Percentiles rank a stretch among this genome's conserved stretches.
phyloP scores from a whole-genome alignment of 2,888 invertebrate genomes.

The Drosophila quinaria region DNA sequence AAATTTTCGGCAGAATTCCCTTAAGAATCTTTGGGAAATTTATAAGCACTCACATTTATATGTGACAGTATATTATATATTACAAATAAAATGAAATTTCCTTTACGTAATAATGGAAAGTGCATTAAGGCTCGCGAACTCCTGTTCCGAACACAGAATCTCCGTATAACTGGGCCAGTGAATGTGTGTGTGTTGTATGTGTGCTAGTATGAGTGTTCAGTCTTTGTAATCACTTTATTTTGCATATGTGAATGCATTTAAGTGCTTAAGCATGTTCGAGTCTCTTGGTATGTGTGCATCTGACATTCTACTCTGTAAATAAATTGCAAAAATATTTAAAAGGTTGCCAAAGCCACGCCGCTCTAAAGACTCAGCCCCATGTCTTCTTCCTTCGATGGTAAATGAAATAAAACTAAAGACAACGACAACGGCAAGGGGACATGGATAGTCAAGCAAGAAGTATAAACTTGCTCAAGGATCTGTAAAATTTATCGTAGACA shows the following conservation, averaged over 20 bases:
- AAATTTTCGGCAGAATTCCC: too few relatives aligned
- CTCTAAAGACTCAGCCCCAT: slow-evolving; percentile 18
- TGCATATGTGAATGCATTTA: slow-evolving; percentile 72
- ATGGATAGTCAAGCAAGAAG: slow-evolving; percentile 32
- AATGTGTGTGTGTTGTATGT: slow-evolving; percentile 20
- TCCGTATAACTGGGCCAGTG: slow-evolving; percentile 10
- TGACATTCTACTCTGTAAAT: slow-evolving; percentile 49
- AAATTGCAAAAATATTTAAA: slow-evolving; percentile 80
- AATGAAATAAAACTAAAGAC: slow-evolving; percentile 65
- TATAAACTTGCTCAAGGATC: slow-evolving; percentile 66
- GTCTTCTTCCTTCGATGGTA: slow-evolving; percentile 20
- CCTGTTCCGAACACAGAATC: neutral
- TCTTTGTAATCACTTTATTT: slow-evolving; percentile 77
- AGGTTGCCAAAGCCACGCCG: slow-evolving; percentile 70
- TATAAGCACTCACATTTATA: too few relatives aligned
- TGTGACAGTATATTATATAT: too few relatives aligned
- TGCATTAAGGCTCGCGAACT: too few relatives aligned
- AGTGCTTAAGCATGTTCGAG: slow-evolving; percentile 58
- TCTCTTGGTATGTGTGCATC: slow-evolving; percentile 26
- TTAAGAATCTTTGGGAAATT: too few relatives aligned
- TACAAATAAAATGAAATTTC: too few relatives aligned
- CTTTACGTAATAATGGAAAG: too few relatives aligned
- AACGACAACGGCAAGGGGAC: slow-evolving; percentile 13
- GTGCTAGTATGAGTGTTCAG: slow-evolving; percentile 31
- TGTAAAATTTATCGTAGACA: slow-evolving; percentile 78